phyloP scores from a whole-genome alignment of 2,888 invertebrate species.

The Molanna angustata region DNA sequence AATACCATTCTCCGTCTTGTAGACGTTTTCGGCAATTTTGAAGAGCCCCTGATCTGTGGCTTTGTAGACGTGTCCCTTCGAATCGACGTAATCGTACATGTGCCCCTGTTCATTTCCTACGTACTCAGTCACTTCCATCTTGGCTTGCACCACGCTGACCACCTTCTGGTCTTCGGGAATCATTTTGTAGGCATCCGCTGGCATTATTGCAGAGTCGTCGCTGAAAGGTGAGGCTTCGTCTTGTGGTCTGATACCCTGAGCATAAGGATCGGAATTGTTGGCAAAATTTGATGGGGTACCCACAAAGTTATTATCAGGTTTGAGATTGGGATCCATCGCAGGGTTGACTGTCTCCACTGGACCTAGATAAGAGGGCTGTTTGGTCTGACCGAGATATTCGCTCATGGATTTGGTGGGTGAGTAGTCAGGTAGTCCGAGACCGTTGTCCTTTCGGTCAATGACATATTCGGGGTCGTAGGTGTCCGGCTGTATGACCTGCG shows the following conservation, averaged over 20 bases:
- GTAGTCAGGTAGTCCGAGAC: constrained; percentile 26
- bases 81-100: constrained; percentile 35
- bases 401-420: constrained; percentile 29
- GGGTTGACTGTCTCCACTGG: too few species aligned
- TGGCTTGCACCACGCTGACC: constrained; percentile 12
- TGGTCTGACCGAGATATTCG: constrained; percentile 22
- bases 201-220: constrained; percentile 26
- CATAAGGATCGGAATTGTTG: constrained; percentile 31
- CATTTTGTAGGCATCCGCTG: constrained; percentile 19
- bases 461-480: constrained; percentile 27
- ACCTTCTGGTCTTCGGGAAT: constrained; percentile 19
- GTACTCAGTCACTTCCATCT: constrained; percentile 8
- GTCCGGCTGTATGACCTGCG: constrained; percentile 1
- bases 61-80: constrained; percentile 37
- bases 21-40: not conserved
- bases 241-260: constrained; percentile 18
- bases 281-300: constrained; percentile 19
- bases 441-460: constrained; percentile 22
- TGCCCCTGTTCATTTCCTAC: not conserved
- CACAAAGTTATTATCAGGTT: not conserved
- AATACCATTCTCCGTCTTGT: constrained; percentile 1
- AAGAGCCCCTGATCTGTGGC: not conserved
- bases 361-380: constrained; percentile 3
- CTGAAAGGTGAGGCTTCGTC: constrained; percentile 24
- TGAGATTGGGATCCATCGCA: constrained; percentile 5